A percentile compares a stretch with the other conserved stretches of the same genome.
These are phyloP conservation scores for Lepus timidus DNA, from an alignment of 2,113 vertebrate species.

Conservation along the genomic window DNA sequence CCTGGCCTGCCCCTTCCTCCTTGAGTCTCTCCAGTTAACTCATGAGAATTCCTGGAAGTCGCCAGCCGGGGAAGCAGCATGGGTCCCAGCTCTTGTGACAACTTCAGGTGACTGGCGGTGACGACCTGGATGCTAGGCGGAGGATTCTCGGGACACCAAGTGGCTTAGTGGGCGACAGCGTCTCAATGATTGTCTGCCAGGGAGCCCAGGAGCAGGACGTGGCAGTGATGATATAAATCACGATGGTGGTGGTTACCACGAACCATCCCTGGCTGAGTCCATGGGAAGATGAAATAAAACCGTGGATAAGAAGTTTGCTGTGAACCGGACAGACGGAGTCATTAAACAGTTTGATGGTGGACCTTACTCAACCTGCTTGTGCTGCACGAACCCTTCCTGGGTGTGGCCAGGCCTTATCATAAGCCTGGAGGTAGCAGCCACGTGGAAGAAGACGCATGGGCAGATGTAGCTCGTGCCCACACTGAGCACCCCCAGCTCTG, in stretches of 20 bases:
- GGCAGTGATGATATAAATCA: not conserved
- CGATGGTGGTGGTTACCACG: not conserved
- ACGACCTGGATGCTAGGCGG: not conserved
- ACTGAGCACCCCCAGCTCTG: not conserved
- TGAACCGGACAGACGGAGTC: not conserved
- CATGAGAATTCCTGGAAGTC: conserved; percentile 21
- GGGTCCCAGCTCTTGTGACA: not conserved
- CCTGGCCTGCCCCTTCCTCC: not conserved
- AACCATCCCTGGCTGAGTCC: not conserved
- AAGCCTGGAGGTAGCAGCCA: not conserved
- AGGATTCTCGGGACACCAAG: not conserved
- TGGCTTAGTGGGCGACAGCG: not conserved
- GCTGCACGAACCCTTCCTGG: not conserved
- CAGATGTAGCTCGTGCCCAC: not conserved
- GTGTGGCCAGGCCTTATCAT: not conserved
- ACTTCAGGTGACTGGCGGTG: not conserved
- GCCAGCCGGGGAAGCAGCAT: not conserved
- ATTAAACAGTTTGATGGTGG: not conserved
- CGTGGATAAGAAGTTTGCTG: not conserved
- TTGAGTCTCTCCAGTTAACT: not conserved
- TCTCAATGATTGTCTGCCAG: not conserved
- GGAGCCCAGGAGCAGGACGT: not conserved
- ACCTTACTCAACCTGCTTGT: not conserved
- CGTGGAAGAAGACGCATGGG: accelerated
- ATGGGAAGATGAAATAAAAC: not conserved